Evolutionary conservation across 2,888 invertebrate genomes (phyloP).

Genomic region (Nebria brevicollis): DNA sequence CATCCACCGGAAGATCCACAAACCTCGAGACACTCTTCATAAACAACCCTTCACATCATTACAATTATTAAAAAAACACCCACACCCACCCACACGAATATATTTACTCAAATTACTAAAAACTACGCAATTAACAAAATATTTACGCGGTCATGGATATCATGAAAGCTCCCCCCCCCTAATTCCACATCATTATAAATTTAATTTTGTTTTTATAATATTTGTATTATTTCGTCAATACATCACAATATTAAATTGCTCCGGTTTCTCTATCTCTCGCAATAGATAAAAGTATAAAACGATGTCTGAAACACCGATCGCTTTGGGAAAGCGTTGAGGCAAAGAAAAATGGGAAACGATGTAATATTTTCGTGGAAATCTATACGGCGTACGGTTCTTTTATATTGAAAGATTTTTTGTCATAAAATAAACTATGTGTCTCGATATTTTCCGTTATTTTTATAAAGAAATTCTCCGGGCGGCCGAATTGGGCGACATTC

Average conservation of each 20-base stretch:
- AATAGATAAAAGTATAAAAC: not conserved
- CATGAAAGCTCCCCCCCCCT: too few relatives aligned
- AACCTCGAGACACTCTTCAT: too few relatives aligned
- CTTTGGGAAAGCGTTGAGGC: not conserved
- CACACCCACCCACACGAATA: too few relatives aligned
- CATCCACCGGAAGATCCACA: too few relatives aligned
- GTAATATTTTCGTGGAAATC: slow-evolving; percentile 26
- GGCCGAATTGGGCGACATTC: slow-evolving; percentile 3
- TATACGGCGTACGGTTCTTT: slow-evolving; percentile 30
- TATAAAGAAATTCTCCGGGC: slow-evolving; percentile 39
- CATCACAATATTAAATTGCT: not conserved
- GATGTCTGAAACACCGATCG: not conserved
- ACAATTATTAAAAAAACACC: too few relatives aligned
- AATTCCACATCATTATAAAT: too few relatives aligned
- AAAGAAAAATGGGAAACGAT: slow-evolving; percentile 10
- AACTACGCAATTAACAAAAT: too few relatives aligned
- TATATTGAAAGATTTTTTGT: slow-evolving; percentile 46
- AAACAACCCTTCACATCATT: too few relatives aligned
- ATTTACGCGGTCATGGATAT: too few relatives aligned
- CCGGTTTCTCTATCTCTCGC: not conserved
- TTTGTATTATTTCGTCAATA: too few relatives aligned
- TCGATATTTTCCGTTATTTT: slow-evolving; percentile 36
- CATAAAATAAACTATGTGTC: slow-evolving; percentile 41
- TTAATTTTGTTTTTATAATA: too few relatives aligned
- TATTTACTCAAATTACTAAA: too few relatives aligned